Conservation (phyloP, 2,888 invertebrate species). For the Leucozona laternaria region DNA sequence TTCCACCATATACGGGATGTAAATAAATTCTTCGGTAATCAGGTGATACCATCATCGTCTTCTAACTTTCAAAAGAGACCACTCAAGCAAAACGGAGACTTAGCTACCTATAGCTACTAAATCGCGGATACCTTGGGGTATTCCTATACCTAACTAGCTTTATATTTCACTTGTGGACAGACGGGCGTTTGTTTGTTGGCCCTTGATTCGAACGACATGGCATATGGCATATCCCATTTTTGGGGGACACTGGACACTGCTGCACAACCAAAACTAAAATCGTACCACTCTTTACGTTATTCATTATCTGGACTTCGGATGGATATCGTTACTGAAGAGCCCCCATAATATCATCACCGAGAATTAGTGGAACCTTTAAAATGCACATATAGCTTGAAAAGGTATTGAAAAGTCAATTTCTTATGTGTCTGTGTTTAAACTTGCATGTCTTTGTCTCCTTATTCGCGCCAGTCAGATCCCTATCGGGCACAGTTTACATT, state of each 20-base stretch:
- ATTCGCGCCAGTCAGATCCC: conserved; percentile 62
- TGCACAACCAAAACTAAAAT: conserved; percentile 13
- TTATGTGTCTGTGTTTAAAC: conserved; percentile 12
- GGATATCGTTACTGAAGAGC: conserved; percentile 52
- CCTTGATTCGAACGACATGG: conserved; percentile 37
- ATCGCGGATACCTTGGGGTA: conserved; percentile 43
- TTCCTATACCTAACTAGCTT: background rate
- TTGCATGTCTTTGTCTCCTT: conserved; percentile 47
- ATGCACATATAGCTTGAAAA: conserved; percentile 55
- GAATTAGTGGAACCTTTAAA: conserved; percentile 65
- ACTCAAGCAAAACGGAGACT: conserved; percentile 36
- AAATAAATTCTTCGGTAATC: conserved; percentile 73
- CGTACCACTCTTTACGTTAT: background rate
- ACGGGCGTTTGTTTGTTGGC: conserved; percentile 6
- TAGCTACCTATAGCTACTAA: background rate
- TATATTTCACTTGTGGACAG: conserved; percentile 61
- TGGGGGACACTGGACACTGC: conserved; percentile 46
- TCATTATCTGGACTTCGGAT: conserved; percentile 13
- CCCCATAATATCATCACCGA: conserved; percentile 22
- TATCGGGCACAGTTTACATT: conserved; percentile 49
- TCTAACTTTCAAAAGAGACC: conserved; percentile 42
- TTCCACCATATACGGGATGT: conserved; percentile 64
- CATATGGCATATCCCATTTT: conserved; percentile 63
- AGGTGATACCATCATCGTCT: conserved; percentile 71
- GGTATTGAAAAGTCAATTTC: conserved; percentile 64